Evolutionary conservation across 2,797 vertebrate genomes (phyloP).

Genomic region (Eleutherodactylus coqui): DNA sequence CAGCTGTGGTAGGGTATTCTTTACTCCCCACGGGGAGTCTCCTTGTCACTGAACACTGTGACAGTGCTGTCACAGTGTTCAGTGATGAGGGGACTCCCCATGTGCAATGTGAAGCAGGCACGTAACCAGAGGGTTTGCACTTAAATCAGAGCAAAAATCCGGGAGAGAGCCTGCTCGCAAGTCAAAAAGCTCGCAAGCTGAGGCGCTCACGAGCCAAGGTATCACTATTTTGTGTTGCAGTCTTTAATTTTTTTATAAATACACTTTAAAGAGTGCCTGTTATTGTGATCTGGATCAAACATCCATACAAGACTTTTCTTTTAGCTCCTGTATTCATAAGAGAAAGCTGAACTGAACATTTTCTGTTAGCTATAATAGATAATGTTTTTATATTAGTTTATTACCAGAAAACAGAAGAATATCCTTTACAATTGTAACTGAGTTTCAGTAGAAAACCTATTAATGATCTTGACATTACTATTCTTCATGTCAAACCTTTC

Average conservation of each 20-base stretch:
- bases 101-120: too few relatives aligned
- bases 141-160: too few relatives aligned
- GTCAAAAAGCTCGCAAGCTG: too few relatives aligned
- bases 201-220: too few relatives aligned
- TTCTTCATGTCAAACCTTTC: slow-evolving; percentile 32
- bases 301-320: neutral
- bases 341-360: neutral
- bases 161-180: too few relatives aligned
- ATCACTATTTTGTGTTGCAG: slow-evolving; percentile 13
- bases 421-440: neutral
- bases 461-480: neutral
- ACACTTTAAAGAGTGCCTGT: slow-evolving; percentile 13
- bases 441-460: neutral
- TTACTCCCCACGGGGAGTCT: too few relatives aligned
- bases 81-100: too few relatives aligned
- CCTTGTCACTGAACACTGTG: too few relatives aligned
- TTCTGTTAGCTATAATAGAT: neutral
- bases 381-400: neutral
- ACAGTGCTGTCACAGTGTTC: too few relatives aligned
- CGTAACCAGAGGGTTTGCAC: too few relatives aligned
- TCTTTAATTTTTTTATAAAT: neutral
- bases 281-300: slow-evolving; percentile 26
- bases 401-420: neutral
- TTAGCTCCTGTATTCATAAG: neutral
- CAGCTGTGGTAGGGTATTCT: too few relatives aligned